Conservation (phyloP, 37 sponge, comb jelly and placozoan species). For the Haliclona indistincta region DNA sequence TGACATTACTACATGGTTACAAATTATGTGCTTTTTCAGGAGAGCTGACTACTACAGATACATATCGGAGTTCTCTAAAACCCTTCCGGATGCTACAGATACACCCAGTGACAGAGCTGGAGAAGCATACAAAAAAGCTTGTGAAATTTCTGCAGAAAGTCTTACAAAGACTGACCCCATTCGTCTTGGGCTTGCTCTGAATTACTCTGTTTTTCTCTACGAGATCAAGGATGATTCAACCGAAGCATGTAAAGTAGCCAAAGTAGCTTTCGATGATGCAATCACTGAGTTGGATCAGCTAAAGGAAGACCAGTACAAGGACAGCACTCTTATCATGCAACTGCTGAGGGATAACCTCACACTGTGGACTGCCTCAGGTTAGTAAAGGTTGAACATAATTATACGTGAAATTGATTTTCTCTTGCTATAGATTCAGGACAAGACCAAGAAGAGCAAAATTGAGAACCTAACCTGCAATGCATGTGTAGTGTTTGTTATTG, state of each 20-base stretch:
- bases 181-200: conserved; percentile 81
- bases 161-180: conserved; percentile 78
- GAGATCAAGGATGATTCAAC: conserved; percentile 68
- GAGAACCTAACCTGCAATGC: no score
- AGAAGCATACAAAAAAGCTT: conserved; percentile 58
- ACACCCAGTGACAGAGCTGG: conserved; percentile 34
- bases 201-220: conserved; percentile 86
- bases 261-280: conserved; percentile 88
- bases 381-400: no score
- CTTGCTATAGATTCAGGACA: no score
- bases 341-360: conserved; percentile 94
- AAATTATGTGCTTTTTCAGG: conserved; percentile 24
- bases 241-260: conserved; percentile 80
- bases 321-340: conserved; percentile 98
- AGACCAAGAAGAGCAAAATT: no score
- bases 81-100: conserved; percentile 20
- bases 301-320: conserved; percentile 91
- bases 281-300: conserved; percentile 83
- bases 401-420: no score
- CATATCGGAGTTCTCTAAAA: conserved; percentile 62
- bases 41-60: conserved; percentile 74
- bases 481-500: no score
- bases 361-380: no score
- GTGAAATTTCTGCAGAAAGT: conserved; percentile 28
- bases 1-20: no score